These are phyloP conservation scores for Turnix velox DNA, from an alignment of 2,113 vertebrate genomes.

Conservation along the genomic window DNA sequence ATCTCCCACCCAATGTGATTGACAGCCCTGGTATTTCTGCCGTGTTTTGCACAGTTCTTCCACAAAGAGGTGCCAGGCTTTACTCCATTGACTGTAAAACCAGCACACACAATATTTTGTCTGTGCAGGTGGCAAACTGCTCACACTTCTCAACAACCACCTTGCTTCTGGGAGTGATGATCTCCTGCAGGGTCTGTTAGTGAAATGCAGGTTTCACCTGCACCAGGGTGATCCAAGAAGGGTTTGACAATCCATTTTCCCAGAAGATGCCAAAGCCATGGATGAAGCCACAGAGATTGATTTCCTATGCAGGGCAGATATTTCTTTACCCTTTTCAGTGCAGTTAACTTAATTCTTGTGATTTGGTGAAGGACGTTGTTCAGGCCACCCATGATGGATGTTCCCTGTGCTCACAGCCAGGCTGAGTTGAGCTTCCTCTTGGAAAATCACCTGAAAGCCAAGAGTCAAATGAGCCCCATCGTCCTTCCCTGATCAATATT, in stretches of 20 bases:
- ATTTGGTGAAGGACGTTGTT: background rate
- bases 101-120: background rate
- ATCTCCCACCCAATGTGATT: background rate
- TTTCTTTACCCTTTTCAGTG: background rate
- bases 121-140: background rate
- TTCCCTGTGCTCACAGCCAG: background rate
- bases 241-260: background rate
- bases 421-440: background rate
- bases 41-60: slow-evolving; percentile 33
- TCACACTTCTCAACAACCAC: background rate
- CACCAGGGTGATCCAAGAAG: background rate
- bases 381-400: fast-evolving
- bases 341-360: background rate
- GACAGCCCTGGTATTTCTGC: slow-evolving; percentile 19
- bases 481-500: background rate
- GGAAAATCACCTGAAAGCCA: background rate
- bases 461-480: background rate
- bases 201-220: background rate
- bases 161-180: background rate
- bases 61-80: slow-evolving; percentile 23
- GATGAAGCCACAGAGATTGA: background rate
- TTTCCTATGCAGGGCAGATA: background rate
- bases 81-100: background rate
- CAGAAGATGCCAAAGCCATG: background rate
- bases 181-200: background rate